phyloP scores from a whole-genome alignment of 2,113 vertebrate genomes.

The Phylloscopus whistleri region DNA sequence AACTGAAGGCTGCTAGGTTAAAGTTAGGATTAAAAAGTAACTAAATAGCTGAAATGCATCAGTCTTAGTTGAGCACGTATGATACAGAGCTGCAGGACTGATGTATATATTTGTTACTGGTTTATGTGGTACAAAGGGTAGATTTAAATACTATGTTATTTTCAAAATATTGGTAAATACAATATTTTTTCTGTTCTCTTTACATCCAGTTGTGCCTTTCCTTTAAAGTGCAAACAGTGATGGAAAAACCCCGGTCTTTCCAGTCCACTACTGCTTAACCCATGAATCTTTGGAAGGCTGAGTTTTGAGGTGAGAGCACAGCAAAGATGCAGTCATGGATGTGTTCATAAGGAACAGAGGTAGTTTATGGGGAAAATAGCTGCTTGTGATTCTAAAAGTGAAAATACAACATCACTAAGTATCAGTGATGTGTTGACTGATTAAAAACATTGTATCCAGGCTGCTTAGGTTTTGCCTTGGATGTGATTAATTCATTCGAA shows the following conservation, averaged over 20 bases:
- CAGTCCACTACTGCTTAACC: not conserved
- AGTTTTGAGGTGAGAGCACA: not conserved
- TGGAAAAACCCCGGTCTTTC: accelerated
- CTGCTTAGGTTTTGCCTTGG: not conserved
- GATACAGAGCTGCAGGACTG: not conserved
- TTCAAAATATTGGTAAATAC: not conserved
- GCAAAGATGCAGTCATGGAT: not conserved
- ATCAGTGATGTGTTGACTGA: too few species aligned
- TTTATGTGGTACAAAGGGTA: not conserved
- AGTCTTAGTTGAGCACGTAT: not conserved
- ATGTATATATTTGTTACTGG: not conserved
- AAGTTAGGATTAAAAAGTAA: not conserved
- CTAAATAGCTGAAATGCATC: not conserved
- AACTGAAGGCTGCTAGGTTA: not conserved
- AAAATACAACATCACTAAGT: not conserved
- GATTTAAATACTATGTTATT: not conserved
- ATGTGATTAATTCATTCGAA: not conserved
- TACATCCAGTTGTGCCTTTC: not conserved
- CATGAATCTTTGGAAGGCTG: not conserved
- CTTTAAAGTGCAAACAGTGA: not conserved
- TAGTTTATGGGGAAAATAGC: not conserved
- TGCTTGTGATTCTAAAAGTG: not conserved
- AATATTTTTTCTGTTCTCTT: not conserved
- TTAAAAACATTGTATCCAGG: not conserved
- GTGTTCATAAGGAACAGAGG: not conserved